Base-by-base conservation (phyloP, 1,140 invertebrate species). In the Drosophila virilis region DNA sequence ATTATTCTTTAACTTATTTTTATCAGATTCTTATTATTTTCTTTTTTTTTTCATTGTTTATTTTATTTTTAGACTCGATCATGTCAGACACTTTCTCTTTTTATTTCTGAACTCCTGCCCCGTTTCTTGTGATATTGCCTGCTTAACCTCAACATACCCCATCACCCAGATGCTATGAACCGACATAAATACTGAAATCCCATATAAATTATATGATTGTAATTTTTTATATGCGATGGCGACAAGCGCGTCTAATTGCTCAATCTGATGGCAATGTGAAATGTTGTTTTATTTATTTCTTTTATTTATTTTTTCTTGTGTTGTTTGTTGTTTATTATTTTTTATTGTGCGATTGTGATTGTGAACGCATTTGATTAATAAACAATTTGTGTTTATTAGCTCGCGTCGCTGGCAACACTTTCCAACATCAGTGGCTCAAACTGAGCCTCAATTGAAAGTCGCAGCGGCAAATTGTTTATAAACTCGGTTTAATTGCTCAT, bases 341-440 rank as follows among this genome's bases (percentile, higher is more conserved):
- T 58, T 72, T 54, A 80, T 81, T 67, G 66, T 59, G 58, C 38
- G 51, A 58, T 65, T 68, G 52, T 35, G 42, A 57, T 67, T 52
- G 83, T 75, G 61, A 60, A 58, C 64, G 59, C 67, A 70, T 82
- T 86, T 73, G 82, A 86, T 77, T 81, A 83, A 88, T 82, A 83
- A 84, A 76, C 79, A 69, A 77, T 84, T 83, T 88, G 78, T 75
- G 82, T 81, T 81, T 75, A 85, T 88, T 85, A 82, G 78, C 83
- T 69, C 75, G 78, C 60, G 78, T 77, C 79, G 64, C 58, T 69
- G 59, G 38, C 78, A 76, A 82, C 83, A 88, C 82, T 86, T 86
- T 85, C 83, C 67, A 85, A 61, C 22, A n/a, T 52, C 37, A 7
- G 22, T n/a, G 15, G 40, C 38, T 66, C 37, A 12, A 8, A n/a